Base-by-base conservation (phyloP, 2,113 vertebrate genomes). In the Sula dactylatra region DNA sequence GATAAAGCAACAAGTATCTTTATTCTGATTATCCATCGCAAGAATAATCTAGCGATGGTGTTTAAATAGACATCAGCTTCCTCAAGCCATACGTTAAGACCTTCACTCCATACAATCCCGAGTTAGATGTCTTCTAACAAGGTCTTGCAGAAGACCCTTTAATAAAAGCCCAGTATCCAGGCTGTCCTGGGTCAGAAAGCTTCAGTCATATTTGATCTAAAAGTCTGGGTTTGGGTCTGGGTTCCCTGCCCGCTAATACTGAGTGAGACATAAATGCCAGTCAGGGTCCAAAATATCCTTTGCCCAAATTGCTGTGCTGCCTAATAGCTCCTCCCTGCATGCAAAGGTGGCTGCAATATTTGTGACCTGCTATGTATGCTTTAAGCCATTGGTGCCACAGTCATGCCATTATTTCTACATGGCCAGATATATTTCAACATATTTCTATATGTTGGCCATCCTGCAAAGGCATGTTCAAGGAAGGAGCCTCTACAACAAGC, bases 71-170 rank as follows among this genome's bases (percentile, higher is more conserved):
- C 16, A 55, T 16, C 52, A 64, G 7, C 56, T 87, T 84, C 49
- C 58, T 59, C 6, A 9, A 92, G 56, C 21, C 26, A 1, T 16
- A 14, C 2, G 3, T 54, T 67, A 54, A 77, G 76, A 55, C n/a
- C 38, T 38, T 38, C 40, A 42, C 24, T 44, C 47, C 42, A 16
- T 26, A 19, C 7, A 26, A 13, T 15, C 69, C 24, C 0, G 0
- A 70, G 34, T 52, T 34, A 50, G 21, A 27, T 71, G 11, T 21
- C 40, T 82, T 40, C 44, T 9, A 55, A 38, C 20, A 22, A 72
- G 24, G 6, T 82, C 70, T 65, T 86, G 49, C 44, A 79, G 40
- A 55, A 78, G 16, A 65, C 7, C 8, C 19, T 42, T 79, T 65
- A 70, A 82, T 62, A 62, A 54, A 78, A 94, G 40, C 17, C 62